Evolutionary conservation across 2,888 invertebrate species (phyloP).

Genomic region (Pristionchus entomophagus): DNA sequence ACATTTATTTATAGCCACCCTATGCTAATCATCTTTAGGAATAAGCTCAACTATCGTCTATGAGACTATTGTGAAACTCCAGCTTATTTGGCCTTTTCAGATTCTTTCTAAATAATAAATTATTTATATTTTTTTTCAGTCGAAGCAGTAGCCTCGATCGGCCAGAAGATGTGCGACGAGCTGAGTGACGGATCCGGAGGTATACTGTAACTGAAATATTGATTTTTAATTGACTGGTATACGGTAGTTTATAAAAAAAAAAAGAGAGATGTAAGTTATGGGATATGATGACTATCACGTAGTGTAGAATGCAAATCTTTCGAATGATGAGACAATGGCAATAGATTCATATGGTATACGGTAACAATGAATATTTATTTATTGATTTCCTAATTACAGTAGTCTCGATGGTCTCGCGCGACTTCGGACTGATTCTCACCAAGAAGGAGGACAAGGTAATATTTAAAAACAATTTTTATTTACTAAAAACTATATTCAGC

Average conservation of each 20-base stretch:
- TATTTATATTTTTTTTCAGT: slow-evolving; percentile 28
- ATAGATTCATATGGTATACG: too few relatives aligned
- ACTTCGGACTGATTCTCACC: slow-evolving; percentile 43
- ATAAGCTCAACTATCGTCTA: too few relatives aligned
- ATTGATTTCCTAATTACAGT: slow-evolving; percentile 21
- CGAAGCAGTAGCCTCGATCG: slow-evolving; percentile 46
- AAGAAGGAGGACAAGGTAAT: slow-evolving; percentile 45
- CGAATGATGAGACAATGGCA: too few relatives aligned
- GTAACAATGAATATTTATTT: background rate
- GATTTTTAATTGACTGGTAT: background rate
- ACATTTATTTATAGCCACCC: too few relatives aligned
- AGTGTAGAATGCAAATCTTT: too few relatives aligned
- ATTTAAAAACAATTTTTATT: background rate
- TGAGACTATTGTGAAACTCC: too few relatives aligned
- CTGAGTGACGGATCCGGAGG: slow-evolving; percentile 31
- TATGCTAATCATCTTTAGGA: too few relatives aligned
- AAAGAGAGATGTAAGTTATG: too few relatives aligned
- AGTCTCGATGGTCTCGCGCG: slow-evolving; percentile 47
- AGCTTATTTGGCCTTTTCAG: too few relatives aligned
- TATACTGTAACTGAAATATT: background rate
- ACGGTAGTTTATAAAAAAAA: too few relatives aligned
- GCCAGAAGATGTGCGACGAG: slow-evolving; percentile 47
- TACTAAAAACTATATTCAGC: background rate
- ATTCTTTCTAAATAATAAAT: background rate
- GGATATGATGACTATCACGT: too few relatives aligned